A percentile compares a stretch with the other conserved stretches of the same genome.
phyloP scores from a whole-genome alignment of 2,888 invertebrate genomes.

The Pammene aurita region DNA sequence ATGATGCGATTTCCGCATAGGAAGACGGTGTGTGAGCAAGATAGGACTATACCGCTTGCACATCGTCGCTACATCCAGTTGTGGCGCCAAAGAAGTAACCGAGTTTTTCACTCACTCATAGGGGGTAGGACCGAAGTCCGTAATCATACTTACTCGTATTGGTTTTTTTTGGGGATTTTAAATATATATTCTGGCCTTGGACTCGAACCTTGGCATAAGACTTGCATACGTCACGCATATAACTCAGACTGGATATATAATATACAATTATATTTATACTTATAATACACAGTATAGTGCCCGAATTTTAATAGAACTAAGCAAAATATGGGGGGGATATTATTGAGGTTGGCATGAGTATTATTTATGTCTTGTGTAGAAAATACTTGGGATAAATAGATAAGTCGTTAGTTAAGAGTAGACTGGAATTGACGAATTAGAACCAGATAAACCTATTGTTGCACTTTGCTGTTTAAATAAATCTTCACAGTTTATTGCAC shows the following conservation, averaged over 20 bases:
- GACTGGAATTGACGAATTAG: slow-evolving; percentile 7
- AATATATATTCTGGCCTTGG: neutral
- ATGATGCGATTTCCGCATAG: no score
- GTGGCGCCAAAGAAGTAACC: no score
- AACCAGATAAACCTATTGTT: no score
- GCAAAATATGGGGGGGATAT: neutral
- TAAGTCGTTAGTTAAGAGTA: slow-evolving; percentile 17
- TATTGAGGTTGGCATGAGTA: neutral
- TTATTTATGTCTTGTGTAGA: neutral
- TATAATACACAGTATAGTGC: slow-evolving; percentile 6
- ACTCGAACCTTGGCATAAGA: slow-evolving; percentile 13
- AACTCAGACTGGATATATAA: slow-evolving; percentile 20
- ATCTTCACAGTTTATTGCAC: no score
- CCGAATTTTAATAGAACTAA: slow-evolving; percentile 14
- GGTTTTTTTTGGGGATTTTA: neutral
- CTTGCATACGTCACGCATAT: slow-evolving; percentile 19
- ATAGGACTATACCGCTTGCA: no score
- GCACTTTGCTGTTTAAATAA: no score
- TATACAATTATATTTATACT: slow-evolving; percentile 24
- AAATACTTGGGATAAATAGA: slow-evolving; percentile 12
- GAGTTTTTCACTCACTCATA: neutral
- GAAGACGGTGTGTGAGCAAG: no score
- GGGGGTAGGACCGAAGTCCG: neutral
- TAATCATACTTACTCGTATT: neutral
- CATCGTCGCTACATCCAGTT: no score